Evolutionary conservation across 2,888 invertebrate genomes (phyloP).

Genomic region (Scotopteryx bipunctaria): DNA sequence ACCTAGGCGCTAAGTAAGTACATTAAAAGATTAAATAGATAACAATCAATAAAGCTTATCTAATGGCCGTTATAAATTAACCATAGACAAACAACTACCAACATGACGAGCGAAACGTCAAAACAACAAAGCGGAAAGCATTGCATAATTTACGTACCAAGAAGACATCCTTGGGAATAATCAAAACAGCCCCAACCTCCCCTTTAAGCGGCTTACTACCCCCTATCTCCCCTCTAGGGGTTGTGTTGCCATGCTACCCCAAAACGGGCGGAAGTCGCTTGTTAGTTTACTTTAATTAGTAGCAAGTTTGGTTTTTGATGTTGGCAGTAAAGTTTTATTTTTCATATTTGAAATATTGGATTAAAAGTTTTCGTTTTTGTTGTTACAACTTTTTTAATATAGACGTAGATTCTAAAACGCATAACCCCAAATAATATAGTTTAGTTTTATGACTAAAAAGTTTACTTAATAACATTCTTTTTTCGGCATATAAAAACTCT

Average conservation of each 20-base stretch:
- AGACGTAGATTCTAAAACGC: too few relatives aligned
- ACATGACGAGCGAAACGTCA: constrained; percentile 48
- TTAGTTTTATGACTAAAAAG: too few relatives aligned
- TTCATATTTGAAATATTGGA: constrained; percentile 19
- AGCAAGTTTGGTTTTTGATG: constrained; percentile 67
- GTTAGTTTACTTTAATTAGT: constrained; percentile 80
- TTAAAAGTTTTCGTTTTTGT: background rate
- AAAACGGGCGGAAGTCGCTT: constrained; percentile 66
- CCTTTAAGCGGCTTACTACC: constrained; percentile 71
- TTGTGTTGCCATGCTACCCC: constrained; percentile 61
- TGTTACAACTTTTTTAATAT: too few relatives aligned
- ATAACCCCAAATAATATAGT: too few relatives aligned
- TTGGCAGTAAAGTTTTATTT: constrained; percentile 44
- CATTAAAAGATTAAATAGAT: constrained; percentile 11
- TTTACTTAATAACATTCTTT: too few relatives aligned
- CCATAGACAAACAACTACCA: constrained; percentile 43
- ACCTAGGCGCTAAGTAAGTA: too few relatives aligned
- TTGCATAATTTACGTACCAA: constrained; percentile 81
- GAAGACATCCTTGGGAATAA: constrained; percentile 82
- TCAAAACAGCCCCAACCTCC: constrained; percentile 76
- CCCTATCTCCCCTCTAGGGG: too few relatives aligned
- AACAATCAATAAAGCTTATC: constrained; percentile 24
- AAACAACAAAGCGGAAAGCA: constrained; percentile 55
- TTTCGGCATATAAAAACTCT: too few relatives aligned
- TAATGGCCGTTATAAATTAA: constrained; percentile 39